A percentile compares a stretch with the other conserved stretches of the same genome.
Conservation (phyloP, 2,888 invertebrate genomes). For the Callyntrura guangdongensis region DNA sequence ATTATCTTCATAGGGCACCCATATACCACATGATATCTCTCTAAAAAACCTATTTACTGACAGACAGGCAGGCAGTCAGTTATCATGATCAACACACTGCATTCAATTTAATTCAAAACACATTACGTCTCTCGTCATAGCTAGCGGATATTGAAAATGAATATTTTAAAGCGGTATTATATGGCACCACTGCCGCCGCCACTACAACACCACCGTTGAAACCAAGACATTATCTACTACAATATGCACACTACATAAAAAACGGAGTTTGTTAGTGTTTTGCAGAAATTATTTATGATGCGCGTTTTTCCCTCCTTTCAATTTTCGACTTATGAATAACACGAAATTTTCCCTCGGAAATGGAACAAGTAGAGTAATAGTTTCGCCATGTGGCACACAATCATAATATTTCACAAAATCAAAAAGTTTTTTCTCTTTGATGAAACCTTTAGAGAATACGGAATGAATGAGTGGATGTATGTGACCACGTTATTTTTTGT, state of each 20-base stretch:
- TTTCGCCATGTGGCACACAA: constrained; percentile 48
- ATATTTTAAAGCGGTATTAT: constrained; percentile 43
- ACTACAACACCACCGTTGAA: not conserved
- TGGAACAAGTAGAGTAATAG: not conserved
- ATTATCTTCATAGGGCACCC: constrained; percentile 57
- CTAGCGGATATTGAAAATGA: constrained; percentile 56
- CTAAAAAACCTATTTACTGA: constrained; percentile 25
- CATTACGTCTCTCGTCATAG: not conserved
- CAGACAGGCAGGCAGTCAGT: constrained; percentile 14
- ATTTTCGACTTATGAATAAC: not conserved
- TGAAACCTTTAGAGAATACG: not conserved
- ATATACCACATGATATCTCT: not conserved
- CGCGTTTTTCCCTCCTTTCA: not conserved
- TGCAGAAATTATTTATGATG: constrained; percentile 32
- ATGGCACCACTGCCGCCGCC: not conserved
- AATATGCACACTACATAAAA: not conserved
- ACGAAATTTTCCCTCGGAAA: not conserved
- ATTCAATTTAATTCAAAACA: constrained; percentile 47
- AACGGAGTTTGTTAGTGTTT: not conserved
- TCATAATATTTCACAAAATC: constrained; percentile 48
- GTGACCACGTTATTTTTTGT: not conserved
- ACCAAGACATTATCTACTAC: not conserved
- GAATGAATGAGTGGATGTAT: not conserved
- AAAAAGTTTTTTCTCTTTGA: constrained; percentile 4
- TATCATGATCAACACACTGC: constrained; percentile 20